Evolutionary conservation across 2,888 invertebrate species (phyloP), one percentile per base, ranked within the genome.

Genomic region (Didymodactylos carnosus): DNA sequence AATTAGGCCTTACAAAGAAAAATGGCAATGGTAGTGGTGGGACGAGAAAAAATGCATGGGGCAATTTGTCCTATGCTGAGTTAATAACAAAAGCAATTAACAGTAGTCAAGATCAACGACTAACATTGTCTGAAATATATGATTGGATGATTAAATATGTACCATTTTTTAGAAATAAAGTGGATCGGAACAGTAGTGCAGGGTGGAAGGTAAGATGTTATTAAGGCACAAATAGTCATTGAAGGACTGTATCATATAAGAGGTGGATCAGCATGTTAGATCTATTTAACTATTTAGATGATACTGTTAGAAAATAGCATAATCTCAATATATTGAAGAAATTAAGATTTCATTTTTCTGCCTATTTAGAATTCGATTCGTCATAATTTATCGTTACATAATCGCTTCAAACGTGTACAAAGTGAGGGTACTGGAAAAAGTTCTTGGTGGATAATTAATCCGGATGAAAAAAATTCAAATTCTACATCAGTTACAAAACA

Each of bases 111-210:
- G 97, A 98, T 81, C 92, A 93, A 84, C 87, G 98, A 76, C 88
- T 98, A 77, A 98, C 98, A 4, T 87, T 98, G 79, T 93, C 94
- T 76, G 97, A 99, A 86, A 97, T 98, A 81, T 98, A 98, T 87
- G 98, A 98, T 86, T 99, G 97, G 97, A 98, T 98, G 95, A 95
- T 98, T 76, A 92, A 94, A 85, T 97, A 98, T 85, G 94, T 99
- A 81, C 90, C 94, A 80, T 98, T 95, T 86, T 98, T 98, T 88
- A 94, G 95, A 86, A 97, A 98, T 86, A 98, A 98, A 84, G 97
- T 97, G 53, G 98, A 99, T 85, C 94, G 92, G 84, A 98, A 95
- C 85, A 94, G 94, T 82, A 97, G 97, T 76, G 98, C 98, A 77
- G 98, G 98, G 82, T 98, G 98, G 98, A 99, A 99, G 94, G 98